These are phyloP conservation scores for Cavia porcellus DNA, from an alignment of 2,113 vertebrate species.

Conservation along the genomic window DNA sequence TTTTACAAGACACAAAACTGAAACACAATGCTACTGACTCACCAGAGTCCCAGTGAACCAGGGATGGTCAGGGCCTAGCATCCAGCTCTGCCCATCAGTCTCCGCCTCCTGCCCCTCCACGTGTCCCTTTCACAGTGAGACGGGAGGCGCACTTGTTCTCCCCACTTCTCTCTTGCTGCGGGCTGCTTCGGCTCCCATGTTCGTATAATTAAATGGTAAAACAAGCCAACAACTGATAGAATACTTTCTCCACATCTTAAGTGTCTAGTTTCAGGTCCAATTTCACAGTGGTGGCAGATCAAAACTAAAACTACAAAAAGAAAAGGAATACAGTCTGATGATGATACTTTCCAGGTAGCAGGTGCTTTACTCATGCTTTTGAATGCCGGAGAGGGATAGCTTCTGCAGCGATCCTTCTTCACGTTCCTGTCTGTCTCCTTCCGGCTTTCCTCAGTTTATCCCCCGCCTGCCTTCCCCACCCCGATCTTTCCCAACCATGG, in stretches of 20 bases:
- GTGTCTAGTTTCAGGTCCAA: neutral
- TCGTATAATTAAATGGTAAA: constrained; percentile 23
- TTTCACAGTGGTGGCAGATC: neutral
- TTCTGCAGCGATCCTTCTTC: neutral
- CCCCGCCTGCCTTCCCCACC: neutral
- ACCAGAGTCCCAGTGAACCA: constrained; percentile 46
- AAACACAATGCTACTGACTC: constrained; percentile 58
- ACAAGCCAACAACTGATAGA: neutral
- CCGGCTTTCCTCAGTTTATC: neutral
- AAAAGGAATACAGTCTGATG: neutral
- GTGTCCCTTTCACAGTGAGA: neutral
- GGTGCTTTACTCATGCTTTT: neutral
- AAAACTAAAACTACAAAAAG: neutral
- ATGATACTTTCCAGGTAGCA: neutral
- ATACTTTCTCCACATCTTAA: neutral
- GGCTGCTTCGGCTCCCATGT: neutral
- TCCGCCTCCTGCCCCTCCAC: neutral
- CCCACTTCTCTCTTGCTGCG: neutral
- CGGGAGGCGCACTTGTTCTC: neutral
- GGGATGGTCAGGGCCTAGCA: neutral
- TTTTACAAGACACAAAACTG: constrained; percentile 56
- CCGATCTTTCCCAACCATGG: neutral
- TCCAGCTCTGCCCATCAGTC: neutral
- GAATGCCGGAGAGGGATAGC: rapidly evolving
- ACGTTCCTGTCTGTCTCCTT: no score